Conservation (phyloP, 1,140 invertebrate species). For the Berghia stephanieae region DNA sequence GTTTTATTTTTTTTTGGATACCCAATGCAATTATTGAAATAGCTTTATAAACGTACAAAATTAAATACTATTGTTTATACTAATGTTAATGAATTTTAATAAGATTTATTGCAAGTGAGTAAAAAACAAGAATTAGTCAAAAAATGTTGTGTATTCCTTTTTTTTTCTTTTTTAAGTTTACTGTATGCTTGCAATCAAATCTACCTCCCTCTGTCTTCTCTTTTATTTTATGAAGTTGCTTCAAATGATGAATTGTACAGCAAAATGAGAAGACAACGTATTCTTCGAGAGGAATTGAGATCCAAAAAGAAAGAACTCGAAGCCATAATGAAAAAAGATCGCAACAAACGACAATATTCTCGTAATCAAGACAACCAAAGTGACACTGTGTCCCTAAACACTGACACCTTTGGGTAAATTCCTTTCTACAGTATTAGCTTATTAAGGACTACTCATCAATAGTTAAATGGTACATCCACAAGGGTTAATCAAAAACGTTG, state of each 20-base stretch:
- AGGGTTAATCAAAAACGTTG: no score
- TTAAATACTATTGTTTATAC: no score
- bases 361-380: constrained; percentile 65
- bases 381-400: constrained; percentile 62
- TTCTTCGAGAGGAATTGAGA: constrained; percentile 61
- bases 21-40: no score
- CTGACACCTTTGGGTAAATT: constrained; percentile 60
- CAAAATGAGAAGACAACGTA: constrained; percentile 64
- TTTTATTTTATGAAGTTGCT: constrained; percentile 46
- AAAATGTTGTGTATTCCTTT: neutral
- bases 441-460: no score
- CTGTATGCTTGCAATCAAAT: neutral
- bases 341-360: constrained; percentile 57
- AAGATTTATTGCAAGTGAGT: no score
- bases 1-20: no score
- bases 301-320: constrained; percentile 64
- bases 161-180: no score
- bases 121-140: no score
- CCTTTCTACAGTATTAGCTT: no score
- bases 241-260: constrained; percentile 67
- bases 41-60: no score
- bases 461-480: no score
- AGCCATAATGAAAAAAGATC: constrained; percentile 65
- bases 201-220: neutral
- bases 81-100: no score